Base-by-base conservation (phyloP, 2,113 vertebrate species). In the Athene noctua region DNA sequence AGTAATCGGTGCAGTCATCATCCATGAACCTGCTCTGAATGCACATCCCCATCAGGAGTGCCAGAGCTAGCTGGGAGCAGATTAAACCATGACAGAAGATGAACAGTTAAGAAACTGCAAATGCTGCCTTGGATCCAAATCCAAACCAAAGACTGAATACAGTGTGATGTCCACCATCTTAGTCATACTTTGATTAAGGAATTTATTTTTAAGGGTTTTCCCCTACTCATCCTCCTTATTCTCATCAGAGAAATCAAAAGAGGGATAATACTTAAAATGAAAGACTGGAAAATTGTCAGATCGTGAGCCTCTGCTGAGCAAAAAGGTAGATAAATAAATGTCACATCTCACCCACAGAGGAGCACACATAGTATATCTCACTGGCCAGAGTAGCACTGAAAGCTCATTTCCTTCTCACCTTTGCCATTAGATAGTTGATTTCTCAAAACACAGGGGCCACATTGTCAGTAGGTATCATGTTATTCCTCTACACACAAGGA, bases 111-210 rank as follows among this genome's bases (percentile, higher is more conserved):
- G 34, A 77, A 71, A 77, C 19, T 21, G 13, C 25, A 84, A 70
- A 70, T 32, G 15, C 13, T 16, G 15, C 44, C 36, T 36, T 1
- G 1, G 20, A 32, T 70, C 38, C 25, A 58, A 40, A 38, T 78
- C 4, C 34, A 29, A 83, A 38, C 25, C 21, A 15, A 47, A 47
- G 55, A 29, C 6, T 54, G 19, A 78, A 30, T 4, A 14, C 7
- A 40, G 15, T 13, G 9, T 47, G 52, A 78, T 16, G 10, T 4
- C 3, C 20, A 30, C 10, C 23, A 47, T 49, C 26, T 88, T 52
- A 62, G 34, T 63, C 70, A 40, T 34, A 17, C 5, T 32, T 11
- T 0, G 0, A 1, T 44, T 52, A 57, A 52, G 59, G n/a, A 40
- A 38, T 7, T 70, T 54, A 36, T 54, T 66, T 38, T 34, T 20